phyloP scores from a whole-genome alignment of 2,797 vertebrate species.

The Xerus rutilus region DNA sequence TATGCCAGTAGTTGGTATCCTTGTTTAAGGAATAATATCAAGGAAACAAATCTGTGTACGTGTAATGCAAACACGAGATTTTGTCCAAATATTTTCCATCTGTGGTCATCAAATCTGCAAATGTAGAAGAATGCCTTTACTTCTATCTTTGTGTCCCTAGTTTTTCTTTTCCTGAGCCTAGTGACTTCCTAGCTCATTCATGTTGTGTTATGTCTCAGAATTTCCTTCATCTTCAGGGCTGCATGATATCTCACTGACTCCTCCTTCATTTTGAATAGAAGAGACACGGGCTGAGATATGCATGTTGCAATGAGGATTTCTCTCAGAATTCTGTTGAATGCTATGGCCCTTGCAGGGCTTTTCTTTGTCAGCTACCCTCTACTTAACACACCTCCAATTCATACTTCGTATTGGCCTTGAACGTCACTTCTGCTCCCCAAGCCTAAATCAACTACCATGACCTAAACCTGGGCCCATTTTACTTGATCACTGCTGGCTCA shows the following conservation, averaged over 20 bases:
- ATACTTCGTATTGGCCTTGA: not conserved
- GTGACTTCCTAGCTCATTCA: not conserved
- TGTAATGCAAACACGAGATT: too few species aligned
- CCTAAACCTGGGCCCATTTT: not conserved
- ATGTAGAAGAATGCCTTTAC: too few species aligned
- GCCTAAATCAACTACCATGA: not conserved
- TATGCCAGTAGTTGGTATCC: not conserved
- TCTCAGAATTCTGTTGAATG: too few species aligned
- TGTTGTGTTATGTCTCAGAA: fast-evolving
- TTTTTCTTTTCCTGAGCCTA: not conserved
- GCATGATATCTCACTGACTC: not conserved
- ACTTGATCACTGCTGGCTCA: not conserved
- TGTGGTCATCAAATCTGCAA: not conserved
- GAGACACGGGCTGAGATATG: too few species aligned
- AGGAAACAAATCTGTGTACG: not conserved
- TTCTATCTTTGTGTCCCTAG: not conserved
- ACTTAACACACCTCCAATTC: too few species aligned
- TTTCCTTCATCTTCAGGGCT: not conserved
- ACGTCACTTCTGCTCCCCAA: not conserved
- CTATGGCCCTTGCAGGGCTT: too few species aligned
- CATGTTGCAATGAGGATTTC: not conserved
- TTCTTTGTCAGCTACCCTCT: not conserved
- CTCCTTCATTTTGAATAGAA: not conserved
- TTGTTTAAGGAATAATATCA: not conserved
- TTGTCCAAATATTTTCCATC: not conserved